Evolutionary conservation across 2,888 invertebrate species (phyloP), one percentile per base, ranked within the genome.

Genomic region (Cryptocephalus primarius): DNA sequence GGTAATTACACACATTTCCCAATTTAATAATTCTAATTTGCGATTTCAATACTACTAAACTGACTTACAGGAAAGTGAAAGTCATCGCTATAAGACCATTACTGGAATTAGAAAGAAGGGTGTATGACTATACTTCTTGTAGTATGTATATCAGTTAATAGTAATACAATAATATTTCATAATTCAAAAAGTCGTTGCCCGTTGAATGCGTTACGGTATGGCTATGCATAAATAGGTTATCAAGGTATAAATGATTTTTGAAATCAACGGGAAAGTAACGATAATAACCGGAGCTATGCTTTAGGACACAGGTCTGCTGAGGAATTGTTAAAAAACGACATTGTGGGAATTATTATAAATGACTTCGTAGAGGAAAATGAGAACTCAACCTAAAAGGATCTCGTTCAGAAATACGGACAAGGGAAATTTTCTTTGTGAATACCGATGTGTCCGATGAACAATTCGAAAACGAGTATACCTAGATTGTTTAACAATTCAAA

Each of bases 401-500:
- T 40, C 4, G 12, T 11, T 8, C 10, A 40, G 8, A 40, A 9
- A 9, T 40, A 31, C 31, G 40, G 40, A n/a, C 9, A 40, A 40
- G n/a, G 40, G 14, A 40, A n/a, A 12, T 31, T 12, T 10, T 12
- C 2, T 40, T 40, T 40, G 12, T 40, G 10, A 40, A 40, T 11
- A 40, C 40, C 10, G 40, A 40, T 40, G 40, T 40, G 2, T n/a
- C 40, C 8, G 22, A 40, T 33, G 32, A 45, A 4, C 32, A 45
- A 12, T 45, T 45, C 4, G 45, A 45, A 45, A 11, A 53, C 34
- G 55, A 53, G n/a, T 55, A 55, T 34, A 45, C 44, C n/a, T 46
- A 46, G 48, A 54, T 54, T 4, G 31, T 55, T 9, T 44, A 53
- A 34, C 44, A 41, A n/a, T 56, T 54, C 40, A 41, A 53, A 11